Evolutionary conservation across 2,113 vertebrate genomes (phyloP).

Genomic region (Protomyctophum bolini): DNA sequence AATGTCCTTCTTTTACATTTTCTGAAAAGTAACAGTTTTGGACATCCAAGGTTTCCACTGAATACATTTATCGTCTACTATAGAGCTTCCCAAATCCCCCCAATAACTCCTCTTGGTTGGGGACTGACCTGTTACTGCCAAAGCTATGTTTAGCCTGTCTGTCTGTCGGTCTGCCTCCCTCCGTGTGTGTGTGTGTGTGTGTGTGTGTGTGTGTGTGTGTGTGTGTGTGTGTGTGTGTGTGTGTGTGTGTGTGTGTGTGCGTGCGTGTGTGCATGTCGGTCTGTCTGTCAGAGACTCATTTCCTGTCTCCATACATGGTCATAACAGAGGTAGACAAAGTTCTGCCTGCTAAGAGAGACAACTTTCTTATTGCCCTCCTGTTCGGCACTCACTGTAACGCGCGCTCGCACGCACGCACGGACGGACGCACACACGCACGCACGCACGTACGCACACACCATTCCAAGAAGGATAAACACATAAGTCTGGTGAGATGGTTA

Average conservation of each 20-base stretch:
- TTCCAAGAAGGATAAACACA: too few relatives aligned
- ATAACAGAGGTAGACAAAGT: constrained; percentile 59
- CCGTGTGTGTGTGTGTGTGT: constrained; percentile 24
- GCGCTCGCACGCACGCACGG: too few relatives aligned
- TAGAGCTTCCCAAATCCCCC: constrained; percentile 14
- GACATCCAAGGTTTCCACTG: too few relatives aligned
- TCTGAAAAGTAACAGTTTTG: too few relatives aligned
- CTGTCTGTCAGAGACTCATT: constrained; percentile 59
- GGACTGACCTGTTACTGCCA: constrained; percentile 47
- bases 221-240: too few relatives aligned
- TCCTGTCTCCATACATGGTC: constrained; percentile 70
- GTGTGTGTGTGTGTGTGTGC: neutral
- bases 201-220: too few relatives aligned
- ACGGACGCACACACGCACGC: too few relatives aligned
- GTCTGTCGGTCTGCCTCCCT: constrained; percentile 43
- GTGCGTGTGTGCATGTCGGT: neutral
- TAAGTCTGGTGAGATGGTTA: too few relatives aligned
- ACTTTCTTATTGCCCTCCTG: neutral
- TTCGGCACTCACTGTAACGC: constrained; percentile 30
- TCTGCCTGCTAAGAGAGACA: constrained; percentile 42
- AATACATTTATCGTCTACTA: constrained; percentile 27
- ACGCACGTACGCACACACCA: too few relatives aligned
- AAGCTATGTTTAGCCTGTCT: constrained; percentile 62
- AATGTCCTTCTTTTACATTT: neutral
- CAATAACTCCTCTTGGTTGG: constrained; percentile 36